Base-by-base conservation (phyloP, 2,797 vertebrate species). In the Sebastes elongatus region DNA sequence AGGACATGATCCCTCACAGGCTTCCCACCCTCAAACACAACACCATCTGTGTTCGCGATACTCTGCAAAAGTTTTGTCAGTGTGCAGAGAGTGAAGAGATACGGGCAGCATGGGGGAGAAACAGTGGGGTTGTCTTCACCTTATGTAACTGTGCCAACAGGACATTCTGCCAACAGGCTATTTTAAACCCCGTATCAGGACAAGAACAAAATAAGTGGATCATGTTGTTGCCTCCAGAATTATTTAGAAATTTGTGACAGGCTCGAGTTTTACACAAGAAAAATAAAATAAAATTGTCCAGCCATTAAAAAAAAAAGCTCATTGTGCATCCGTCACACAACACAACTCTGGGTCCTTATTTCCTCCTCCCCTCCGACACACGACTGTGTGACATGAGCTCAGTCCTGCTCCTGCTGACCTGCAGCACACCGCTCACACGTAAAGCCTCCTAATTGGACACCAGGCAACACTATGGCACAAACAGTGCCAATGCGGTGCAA, bases 361-460 rank as follows among this genome's bases (percentile, higher is more conserved):
- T 63, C 65, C 42, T 65, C 65, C 60, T 71, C 52, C 25, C 52
- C 68, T 78, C 65, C 9, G 33, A 68, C 66, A 57, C 59, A 25
- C 46, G 68, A 70, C 56, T 61, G 53, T n/a, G 52, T 80, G 79
- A 77, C 80, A 80, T 66, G 61, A 75, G 75, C 73, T 83, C 74
- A 74, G 71, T 60, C 71, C 64, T 64, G 81, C 64, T 83, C 78
- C 84, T 49, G 78, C 73, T 92, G 86, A 89, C 82, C 90, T 77
- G 63, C 67, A 86, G 42, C 69, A 7, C 74, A 7, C 46, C 80
- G 73, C 75, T 75, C 79, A 75, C 71, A 75, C 73, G 74, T 81
- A 83, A 86, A 84, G 92, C 84, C 82, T 78, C 79, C 76, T 89
- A 86, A 88, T 86, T 93, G 81, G 89, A 82, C 68, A 11, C 28